Evolutionary conservation across 1,140 invertebrate genomes (phyloP), one percentile per base, ranked within the genome.

Genomic region (Drosophila pandora): DNA sequence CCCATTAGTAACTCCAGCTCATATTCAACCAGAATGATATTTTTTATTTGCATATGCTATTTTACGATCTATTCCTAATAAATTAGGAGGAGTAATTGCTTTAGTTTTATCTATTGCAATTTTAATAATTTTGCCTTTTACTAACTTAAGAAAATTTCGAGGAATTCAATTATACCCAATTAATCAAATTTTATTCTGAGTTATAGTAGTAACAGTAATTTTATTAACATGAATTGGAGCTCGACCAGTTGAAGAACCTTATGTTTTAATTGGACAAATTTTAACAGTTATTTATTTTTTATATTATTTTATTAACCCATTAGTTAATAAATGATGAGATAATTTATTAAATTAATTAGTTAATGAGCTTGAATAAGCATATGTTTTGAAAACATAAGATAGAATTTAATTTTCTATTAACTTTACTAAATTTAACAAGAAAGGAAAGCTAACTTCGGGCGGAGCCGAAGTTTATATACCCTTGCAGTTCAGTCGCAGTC

Each of bases 11-110:
- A 95, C 95, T 0, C 95, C 95, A 2, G 78, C 93, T 39, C 95
- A 95, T 92, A 95, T 96, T 93, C 93, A 95, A 93, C 95, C 95
- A 62, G 95, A 95, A 93, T 95, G 94, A 94, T 95, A 95, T 91
- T 96, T 96, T 91, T 92, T 95, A 93, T 95, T 95, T 93, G 94
- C 94, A 23, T 95, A 96, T 90, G 94, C 95, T 21, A 96, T 96
- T 93, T 76, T 96, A 83, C 95, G 94, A 53, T 94, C 94, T 64
- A 95, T 96, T 77, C 94, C 94, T 57, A 95, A 95, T 93, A 96
- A 96, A 94, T 90, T 95, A 93, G 94, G 94, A 71, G 95, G 95
- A 70, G 95, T 95, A 39, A 92, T 95, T 90, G 93, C 93, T n/a
- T 83, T 95, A 92, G 62, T 94, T 54, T 52, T 94, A 90, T 94